These are phyloP conservation scores for Myiagra hebetior DNA, from an alignment of 2,113 vertebrate genomes.

Conservation along the genomic window DNA sequence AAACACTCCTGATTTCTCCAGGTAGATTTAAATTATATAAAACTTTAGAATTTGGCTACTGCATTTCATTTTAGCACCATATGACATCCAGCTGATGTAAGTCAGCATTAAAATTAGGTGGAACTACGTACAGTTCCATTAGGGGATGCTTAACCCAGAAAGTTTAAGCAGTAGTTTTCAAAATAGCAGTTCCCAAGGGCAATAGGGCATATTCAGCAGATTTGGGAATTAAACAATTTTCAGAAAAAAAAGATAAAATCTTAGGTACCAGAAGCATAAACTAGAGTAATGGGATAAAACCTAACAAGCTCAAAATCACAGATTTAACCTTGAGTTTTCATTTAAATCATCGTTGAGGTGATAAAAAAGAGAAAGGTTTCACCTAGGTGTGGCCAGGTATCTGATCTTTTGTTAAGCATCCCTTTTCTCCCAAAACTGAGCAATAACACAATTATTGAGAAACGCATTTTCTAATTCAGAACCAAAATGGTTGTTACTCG, in stretches of 20 bases:
- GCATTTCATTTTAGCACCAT: background rate
- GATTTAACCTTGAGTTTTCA: background rate
- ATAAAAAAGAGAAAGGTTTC: background rate
- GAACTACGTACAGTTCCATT: background rate
- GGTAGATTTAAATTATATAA: background rate
- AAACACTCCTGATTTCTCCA: background rate
- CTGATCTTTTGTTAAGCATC: background rate
- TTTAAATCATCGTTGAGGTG: background rate
- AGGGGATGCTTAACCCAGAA: background rate
- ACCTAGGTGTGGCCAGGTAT: background rate
- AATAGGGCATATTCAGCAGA: background rate
- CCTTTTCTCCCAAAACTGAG: background rate
- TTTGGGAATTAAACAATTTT: background rate
- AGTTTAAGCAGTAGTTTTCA: background rate
- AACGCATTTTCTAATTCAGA: background rate
- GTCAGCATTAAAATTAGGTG: background rate
- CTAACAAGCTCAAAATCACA: background rate
- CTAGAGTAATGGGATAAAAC: background rate
- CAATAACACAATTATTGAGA: background rate
- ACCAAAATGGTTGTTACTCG: background rate
- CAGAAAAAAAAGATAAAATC: background rate
- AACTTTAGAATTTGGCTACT: background rate
- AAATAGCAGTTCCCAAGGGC: background rate
- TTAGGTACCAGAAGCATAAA: background rate
- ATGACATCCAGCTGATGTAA: background rate